A percentile compares a stretch with the other conserved stretches of the same genome.
phyloP scores from a whole-genome alignment of 2,113 vertebrate genomes.

The Dipodomys stephensi region DNA sequence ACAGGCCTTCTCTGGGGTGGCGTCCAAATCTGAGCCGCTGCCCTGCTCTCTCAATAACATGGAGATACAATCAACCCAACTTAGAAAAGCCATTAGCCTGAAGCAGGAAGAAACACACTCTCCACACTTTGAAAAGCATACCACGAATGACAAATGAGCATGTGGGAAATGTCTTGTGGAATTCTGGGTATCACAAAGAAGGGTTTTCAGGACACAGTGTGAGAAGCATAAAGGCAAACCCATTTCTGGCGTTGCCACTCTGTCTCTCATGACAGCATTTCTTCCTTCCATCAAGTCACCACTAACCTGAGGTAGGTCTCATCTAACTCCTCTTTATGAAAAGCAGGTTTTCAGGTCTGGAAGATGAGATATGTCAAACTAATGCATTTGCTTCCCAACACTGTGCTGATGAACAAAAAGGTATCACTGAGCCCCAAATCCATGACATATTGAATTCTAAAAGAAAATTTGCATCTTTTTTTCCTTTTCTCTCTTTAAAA shows the following conservation, averaged over 20 bases:
- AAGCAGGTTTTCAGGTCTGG: slow-evolving; percentile 32
- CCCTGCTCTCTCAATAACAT: slow-evolving; percentile 63
- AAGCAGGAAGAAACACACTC: background rate
- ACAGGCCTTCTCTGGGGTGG: slow-evolving; percentile 51
- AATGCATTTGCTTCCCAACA: background rate
- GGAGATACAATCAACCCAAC: slow-evolving; percentile 57
- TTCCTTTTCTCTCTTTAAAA: slow-evolving; percentile 56
- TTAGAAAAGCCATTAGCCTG: slow-evolving; percentile 57
- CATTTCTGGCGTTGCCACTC: background rate
- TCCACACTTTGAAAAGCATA: slow-evolving; percentile 24
- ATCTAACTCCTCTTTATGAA: background rate
- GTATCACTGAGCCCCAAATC: background rate
- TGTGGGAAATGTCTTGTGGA: slow-evolving; percentile 34
- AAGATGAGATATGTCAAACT: slow-evolving; percentile 11
- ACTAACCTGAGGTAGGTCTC: background rate
- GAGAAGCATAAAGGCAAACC: background rate
- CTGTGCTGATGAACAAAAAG: slow-evolving; percentile 26
- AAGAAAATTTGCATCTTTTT: slow-evolving; percentile 22
- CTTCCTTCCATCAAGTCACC: background rate
- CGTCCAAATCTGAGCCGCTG: slow-evolving; percentile 32
- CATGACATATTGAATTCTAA: background rate
- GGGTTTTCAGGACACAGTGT: slow-evolving; percentile 31
- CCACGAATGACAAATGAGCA: background rate
- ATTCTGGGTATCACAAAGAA: accelerated
- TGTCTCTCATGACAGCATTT: background rate